These are phyloP conservation scores for Peromyscus eremicus DNA, from an alignment of 2,797 vertebrate genomes.

Conservation along the genomic window DNA sequence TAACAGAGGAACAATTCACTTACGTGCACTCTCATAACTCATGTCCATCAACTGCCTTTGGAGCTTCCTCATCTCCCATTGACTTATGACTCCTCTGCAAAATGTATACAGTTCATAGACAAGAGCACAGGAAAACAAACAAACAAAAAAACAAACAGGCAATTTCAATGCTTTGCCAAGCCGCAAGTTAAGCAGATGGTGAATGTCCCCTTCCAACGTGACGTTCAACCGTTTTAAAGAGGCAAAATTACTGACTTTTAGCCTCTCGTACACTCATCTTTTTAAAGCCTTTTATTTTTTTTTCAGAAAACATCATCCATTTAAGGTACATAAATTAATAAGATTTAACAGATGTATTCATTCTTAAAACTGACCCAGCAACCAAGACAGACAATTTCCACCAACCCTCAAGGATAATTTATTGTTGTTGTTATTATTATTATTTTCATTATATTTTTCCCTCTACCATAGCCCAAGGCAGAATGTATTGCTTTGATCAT, in stretches of 20 bases:
- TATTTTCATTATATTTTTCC: background rate
- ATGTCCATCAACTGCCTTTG: background rate
- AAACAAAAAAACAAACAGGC: background rate
- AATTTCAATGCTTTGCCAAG: background rate
- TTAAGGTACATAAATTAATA: background rate
- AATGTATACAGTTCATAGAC: conserved; percentile 20
- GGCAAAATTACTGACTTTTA: conserved; percentile 10
- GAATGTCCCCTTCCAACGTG: background rate
- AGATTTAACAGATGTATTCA: background rate
- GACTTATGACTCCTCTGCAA: background rate
- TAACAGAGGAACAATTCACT: background rate
- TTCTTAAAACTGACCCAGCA: background rate
- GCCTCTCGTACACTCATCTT: background rate
- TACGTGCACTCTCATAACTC: background rate
- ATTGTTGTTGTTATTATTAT: background rate
- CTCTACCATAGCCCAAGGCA: background rate
- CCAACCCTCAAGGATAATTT: background rate
- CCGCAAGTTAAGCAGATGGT: conserved; percentile 13
- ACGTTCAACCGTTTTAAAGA: conserved; percentile 13
- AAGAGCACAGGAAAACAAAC: conserved; percentile 14
- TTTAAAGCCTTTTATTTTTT: background rate
- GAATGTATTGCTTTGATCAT: background rate
- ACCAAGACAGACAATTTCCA: background rate
- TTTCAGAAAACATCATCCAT: conserved; percentile 8
- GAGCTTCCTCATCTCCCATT: background rate